Evolutionary conservation across 2,888 invertebrate species (phyloP).

Genomic region (Pristionchus fissidentatus): DNA sequence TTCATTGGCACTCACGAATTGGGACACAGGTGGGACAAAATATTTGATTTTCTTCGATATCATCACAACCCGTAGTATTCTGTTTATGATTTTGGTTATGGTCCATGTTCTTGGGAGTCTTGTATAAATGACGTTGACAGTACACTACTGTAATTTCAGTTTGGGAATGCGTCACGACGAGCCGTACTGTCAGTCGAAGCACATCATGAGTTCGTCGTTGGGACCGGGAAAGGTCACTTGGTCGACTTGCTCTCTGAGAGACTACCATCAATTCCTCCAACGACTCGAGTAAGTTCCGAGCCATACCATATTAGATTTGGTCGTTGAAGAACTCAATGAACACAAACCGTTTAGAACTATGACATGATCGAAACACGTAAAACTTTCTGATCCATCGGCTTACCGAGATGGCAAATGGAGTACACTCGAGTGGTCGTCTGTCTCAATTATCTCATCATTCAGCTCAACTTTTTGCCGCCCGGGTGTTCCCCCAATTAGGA

Average conservation of each 20-base stretch:
- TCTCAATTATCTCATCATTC: no score
- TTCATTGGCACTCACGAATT: conserved; percentile 76
- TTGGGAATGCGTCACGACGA: conserved; percentile 76
- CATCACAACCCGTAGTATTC: not conserved
- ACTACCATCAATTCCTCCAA: conserved; percentile 74
- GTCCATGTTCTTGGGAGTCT: not conserved
- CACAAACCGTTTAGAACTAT: no score
- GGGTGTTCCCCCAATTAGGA: no score
- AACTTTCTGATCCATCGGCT: no score
- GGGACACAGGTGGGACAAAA: conserved; percentile 68
- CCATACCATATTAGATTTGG: no score
- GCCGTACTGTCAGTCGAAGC: conserved; percentile 73
- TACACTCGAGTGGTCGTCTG: no score
- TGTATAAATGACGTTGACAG: not conserved
- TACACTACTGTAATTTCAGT: conserved; percentile 54
- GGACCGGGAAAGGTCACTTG: conserved; percentile 76
- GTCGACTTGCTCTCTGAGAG: conserved; percentile 74
- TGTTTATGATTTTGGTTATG: not conserved
- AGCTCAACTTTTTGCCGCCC: no score
- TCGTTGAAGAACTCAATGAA: no score
- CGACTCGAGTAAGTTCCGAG: conserved; percentile 68
- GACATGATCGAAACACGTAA: no score
- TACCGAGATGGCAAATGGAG: no score
- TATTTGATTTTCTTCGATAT: not conserved
- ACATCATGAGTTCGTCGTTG: conserved; percentile 74